phyloP scores from a whole-genome alignment of 2,113 vertebrate species.

The Columba janthina region DNA sequence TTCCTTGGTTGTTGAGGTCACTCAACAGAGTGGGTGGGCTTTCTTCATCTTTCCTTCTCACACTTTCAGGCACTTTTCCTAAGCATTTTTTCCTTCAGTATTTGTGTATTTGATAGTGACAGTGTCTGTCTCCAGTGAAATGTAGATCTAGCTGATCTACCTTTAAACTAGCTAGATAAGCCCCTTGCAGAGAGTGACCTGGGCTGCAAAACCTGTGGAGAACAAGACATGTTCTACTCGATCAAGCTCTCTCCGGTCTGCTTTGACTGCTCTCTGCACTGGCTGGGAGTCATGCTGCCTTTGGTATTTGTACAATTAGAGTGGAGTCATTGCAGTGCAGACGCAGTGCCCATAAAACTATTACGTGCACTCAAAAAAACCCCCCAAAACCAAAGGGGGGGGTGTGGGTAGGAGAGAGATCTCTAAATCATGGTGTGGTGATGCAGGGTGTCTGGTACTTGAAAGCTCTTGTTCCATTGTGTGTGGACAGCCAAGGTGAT shows the following conservation, averaged over 20 bases:
- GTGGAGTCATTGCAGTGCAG: not conserved
- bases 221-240: fast-evolving
- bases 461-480: not conserved
- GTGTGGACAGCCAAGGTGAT: not conserved
- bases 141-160: too few relatives aligned
- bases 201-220: not conserved
- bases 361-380: not conserved
- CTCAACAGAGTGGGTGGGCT: not conserved
- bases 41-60: not conserved
- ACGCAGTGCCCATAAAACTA: too few relatives aligned
- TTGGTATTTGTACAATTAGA: not conserved
- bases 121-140: not conserved
- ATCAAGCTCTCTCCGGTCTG: not conserved
- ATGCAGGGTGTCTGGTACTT: not conserved
- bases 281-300: not conserved
- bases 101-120: not conserved
- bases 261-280: not conserved
- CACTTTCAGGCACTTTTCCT: not conserved
- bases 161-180: not conserved
- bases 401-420: too few relatives aligned
- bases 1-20: not conserved
- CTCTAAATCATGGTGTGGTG: not conserved
- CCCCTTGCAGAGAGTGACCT: not conserved
- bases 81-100: not conserved
- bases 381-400: too few relatives aligned